These are phyloP conservation scores for Philantomba maxwellii DNA, from an alignment of 2,113 vertebrate genomes.

Conservation along the genomic window DNA sequence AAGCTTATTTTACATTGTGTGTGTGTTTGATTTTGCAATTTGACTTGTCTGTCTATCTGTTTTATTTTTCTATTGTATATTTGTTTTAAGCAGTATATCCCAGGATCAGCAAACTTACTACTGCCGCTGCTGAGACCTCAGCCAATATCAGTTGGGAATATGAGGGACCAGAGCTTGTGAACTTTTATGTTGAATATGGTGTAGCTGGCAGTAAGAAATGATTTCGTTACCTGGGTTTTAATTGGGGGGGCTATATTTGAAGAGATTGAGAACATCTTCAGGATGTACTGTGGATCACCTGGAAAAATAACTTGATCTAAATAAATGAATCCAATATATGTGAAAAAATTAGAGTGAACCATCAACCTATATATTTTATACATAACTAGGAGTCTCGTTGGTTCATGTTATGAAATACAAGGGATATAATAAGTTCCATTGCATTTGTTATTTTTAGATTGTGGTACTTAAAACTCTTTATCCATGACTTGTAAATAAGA, in stretches of 20 bases:
- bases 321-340: conserved; percentile 25
- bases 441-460: not conserved
- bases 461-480: not conserved
- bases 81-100: conserved; percentile 84
- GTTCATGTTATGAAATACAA: not conserved
- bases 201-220: conserved; percentile 91
- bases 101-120: conserved; percentile 89
- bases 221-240: conserved; percentile 73
- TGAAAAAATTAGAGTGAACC: not conserved
- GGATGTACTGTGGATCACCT: conserved; percentile 24
- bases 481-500: not conserved
- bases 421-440: not conserved
- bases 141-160: conserved; percentile 95
- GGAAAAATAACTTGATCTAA: conserved; percentile 49
- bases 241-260: conserved; percentile 66
- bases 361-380: not conserved
- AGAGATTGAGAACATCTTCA: conserved; percentile 58
- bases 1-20: conserved; percentile 22
- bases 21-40: conserved; percentile 60
- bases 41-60: conserved; percentile 75
- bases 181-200: conserved; percentile 94
- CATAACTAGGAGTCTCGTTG: not conserved
- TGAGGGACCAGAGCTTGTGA: conserved; percentile 89
- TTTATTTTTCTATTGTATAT: conserved; percentile 85
- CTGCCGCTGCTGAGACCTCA: conserved; percentile 85